Conservation (phyloP, 2,888 invertebrate genomes). For the Phortica magna region DNA sequence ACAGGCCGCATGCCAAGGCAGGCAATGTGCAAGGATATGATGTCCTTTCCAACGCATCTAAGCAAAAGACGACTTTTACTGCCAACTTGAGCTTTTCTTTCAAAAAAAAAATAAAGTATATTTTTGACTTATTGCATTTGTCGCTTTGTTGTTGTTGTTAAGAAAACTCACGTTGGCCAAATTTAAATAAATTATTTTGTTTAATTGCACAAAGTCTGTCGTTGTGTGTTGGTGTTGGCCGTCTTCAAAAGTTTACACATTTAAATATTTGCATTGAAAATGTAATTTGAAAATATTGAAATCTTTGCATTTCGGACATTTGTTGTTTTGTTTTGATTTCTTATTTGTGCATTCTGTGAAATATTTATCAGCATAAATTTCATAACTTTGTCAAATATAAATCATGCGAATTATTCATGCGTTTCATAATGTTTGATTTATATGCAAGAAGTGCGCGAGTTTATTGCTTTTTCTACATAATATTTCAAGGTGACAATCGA, state of each 20-base stretch:
- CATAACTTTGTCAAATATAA: constrained; percentile 3
- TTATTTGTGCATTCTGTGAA: neutral
- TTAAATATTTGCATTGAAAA: constrained; percentile 11
- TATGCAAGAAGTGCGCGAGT: constrained; percentile 13
- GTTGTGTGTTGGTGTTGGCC: constrained; percentile 21
- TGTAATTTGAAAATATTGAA: neutral
- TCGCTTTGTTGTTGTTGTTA: constrained; percentile 7
- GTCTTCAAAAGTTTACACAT: neutral
- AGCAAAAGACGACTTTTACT: neutral
- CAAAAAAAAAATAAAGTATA: neutral
- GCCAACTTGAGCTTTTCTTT: no score
- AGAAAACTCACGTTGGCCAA: constrained; percentile 18
- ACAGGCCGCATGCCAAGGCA: constrained; percentile 50
- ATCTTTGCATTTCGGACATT: neutral
- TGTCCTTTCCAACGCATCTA: neutral
- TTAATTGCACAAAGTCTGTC: constrained; percentile 19
- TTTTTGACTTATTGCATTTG: neutral
- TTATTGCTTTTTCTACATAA: neutral
- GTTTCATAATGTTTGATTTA: constrained; percentile 22
- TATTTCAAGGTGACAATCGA: constrained; percentile 10
- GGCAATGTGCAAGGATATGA: constrained; percentile 50
- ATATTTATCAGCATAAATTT: neutral
- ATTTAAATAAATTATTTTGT: constrained; percentile 36
- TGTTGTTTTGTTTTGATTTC: neutral
- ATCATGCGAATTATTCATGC: constrained; percentile 17